Base-by-base conservation (phyloP, 2,113 vertebrate species). In the Murina feae region DNA sequence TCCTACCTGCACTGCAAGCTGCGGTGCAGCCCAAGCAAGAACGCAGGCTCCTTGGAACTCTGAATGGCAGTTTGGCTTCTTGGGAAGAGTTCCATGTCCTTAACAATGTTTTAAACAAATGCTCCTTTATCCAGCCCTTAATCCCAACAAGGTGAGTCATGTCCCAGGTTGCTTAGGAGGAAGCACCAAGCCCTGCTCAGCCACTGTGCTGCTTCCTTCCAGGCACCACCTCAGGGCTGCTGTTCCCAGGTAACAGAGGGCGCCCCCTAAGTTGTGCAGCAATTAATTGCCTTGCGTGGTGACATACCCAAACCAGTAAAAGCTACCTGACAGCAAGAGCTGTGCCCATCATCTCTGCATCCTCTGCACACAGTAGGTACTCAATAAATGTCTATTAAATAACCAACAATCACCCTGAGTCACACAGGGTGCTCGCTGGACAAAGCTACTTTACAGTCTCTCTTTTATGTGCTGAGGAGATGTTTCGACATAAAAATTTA, bases 91-190 rank as follows among this genome's bases (percentile, higher is more conserved):
- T 69, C 44, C 71, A 55, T 9, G 30, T 95, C 47, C 65, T 53
- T n/a, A 25, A 75, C 17, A 42, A 20, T 60, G 42, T 94, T 83
- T 94, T 80, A 94, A 95, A 94, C 60, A 89, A 83, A 84, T 68
- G 69, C 18, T 94, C 66, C 32, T 93, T 90, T 89, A 94, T 71
- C 44, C 92, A 65, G 44, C 30, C 68, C 79, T 81, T 89, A 85
- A 86, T 83, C 89, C 74, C 83, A 93, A 69, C 60, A 84, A 58
- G n/a, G 68, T 86, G 80, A 94, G 16, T 86, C 95, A 93, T 58
- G 44, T 89, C 89, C 55, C 69, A 69, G 58, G 71, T 93, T 71
- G 47, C 79, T 95, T 71, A 18, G 20, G 65, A 95, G 60, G 87
- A 86, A 91, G 83, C 35, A 55, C 74, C 72, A 86, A 69, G 71